A percentile compares a stretch with the other conserved stretches of the same genome.
These are phyloP conservation scores for Anoplopoma fimbria DNA, from an alignment of 2,113 vertebrate genomes.

Conservation along the genomic window DNA sequence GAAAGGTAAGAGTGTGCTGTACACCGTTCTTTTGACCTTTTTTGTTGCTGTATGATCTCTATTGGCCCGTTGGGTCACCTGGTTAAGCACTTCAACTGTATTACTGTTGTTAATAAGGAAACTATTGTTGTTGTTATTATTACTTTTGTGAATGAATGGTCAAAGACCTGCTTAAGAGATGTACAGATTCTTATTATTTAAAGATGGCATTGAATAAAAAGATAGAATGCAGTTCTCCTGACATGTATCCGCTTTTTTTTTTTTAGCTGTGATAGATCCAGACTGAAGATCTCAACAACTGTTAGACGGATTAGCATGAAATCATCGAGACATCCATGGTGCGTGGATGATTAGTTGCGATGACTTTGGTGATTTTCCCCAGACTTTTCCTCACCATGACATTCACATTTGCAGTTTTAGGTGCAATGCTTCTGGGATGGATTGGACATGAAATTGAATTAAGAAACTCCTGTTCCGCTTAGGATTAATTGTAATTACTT, in stretches of 20 bases:
- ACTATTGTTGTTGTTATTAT: slow-evolving; percentile 61
- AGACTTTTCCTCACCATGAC: background rate
- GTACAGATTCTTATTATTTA: slow-evolving; percentile 83
- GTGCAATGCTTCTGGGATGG: background rate
- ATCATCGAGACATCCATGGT: too few relatives aligned
- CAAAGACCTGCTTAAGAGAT: slow-evolving; percentile 73
- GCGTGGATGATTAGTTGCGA: rapidly evolving
- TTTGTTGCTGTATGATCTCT: slow-evolving; percentile 66
- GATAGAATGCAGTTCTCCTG: slow-evolving; percentile 59
- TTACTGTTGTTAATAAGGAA: slow-evolving; percentile 75
- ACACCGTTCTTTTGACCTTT: slow-evolving; percentile 41
- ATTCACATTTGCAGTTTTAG: background rate
- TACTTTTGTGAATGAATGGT: slow-evolving; percentile 72
- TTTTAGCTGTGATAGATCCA: background rate
- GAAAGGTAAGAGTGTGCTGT: slow-evolving; percentile 11
- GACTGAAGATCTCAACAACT: background rate
- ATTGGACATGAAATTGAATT: too few relatives aligned
- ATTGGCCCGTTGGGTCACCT: slow-evolving; percentile 55
- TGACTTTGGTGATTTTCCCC: background rate
- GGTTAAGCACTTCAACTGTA: slow-evolving; percentile 78
- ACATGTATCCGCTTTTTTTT: background rate
- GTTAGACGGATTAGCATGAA: background rate
- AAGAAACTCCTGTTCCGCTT: background rate
- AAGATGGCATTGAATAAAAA: slow-evolving; percentile 81
- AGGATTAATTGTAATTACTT: background rate